Evolutionary conservation across 2,888 invertebrate species (phyloP), one percentile per base, ranked within the genome.

Genomic region (Macaria notata): DNA sequence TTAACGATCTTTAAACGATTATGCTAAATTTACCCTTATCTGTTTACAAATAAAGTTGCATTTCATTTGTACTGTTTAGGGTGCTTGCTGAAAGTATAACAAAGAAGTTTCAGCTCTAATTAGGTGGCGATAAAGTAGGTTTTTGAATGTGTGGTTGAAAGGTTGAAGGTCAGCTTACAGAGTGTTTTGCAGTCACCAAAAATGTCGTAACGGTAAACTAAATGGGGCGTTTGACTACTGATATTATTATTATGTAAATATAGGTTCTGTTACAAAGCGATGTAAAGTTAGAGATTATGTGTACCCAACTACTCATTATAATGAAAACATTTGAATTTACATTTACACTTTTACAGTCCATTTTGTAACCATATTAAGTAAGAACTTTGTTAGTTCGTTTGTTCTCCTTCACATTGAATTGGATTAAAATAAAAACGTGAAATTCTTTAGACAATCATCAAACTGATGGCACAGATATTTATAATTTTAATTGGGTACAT

Each of bases 161-260:
- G 54, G 56, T 59, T 63, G 59, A 60, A 63, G 65, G 63, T 59
- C 63, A 63, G 33, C 47, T 51, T 51, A 51, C 49, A 45, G 30
- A 41, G 50, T 46, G 56, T 52, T 56, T 56, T 52, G 56, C 56
- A 56, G 56, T 48, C 56, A 52, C 50, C 56, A 56, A 56, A 56
- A 52, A 52, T 56, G 48, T 56, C 44, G 56, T 43, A 52, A 56
- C 56, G 38, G 52, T 48, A 29, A 56, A 51, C 46, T 51, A 45
- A 52, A 52, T 52, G 33, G 56, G 56, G 56, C 43, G 50, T 33
- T 50, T n/a, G 44, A 56, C 52, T 56, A 39, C 51, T 48, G 48
- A 52, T 56, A 56, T 45, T 56, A 31, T 52, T 52, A 48, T 56
- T 56, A 48, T 45, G 56, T 56, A 41, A 56, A 52, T 48, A 56